phyloP scores from a whole-genome alignment of 2,888 invertebrate species.

The Spodoptera littoralis region DNA sequence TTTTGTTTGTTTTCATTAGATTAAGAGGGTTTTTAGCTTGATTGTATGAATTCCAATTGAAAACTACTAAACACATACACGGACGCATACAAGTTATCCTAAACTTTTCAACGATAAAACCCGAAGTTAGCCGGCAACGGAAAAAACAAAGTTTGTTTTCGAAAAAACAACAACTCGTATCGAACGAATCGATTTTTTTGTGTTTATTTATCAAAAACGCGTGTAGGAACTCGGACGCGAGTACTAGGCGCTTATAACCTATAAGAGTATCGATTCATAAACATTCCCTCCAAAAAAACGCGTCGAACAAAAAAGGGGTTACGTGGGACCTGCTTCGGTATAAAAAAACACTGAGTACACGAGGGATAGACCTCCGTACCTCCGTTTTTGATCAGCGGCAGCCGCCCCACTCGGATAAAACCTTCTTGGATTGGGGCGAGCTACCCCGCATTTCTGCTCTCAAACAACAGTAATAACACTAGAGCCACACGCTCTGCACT shows the following conservation, averaged over 20 bases:
- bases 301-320: constrained; percentile 83
- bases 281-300: constrained; percentile 84
- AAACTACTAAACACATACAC: not conserved
- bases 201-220: constrained; percentile 62
- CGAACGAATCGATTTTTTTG: constrained; percentile 40
- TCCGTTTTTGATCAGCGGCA: constrained; percentile 82
- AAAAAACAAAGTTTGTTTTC: constrained; percentile 48
- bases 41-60: too few species aligned
- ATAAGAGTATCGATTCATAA: constrained; percentile 78
- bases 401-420: constrained; percentile 81
- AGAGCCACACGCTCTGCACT: constrained; percentile 78
- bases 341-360: constrained; percentile 82
- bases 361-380: constrained; percentile 87
- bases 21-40: too few species aligned
- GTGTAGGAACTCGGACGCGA: constrained; percentile 55
- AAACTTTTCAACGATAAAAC: constrained; percentile 33
- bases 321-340: constrained; percentile 80
- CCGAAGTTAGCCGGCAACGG: constrained; percentile 40
- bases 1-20: too few species aligned
- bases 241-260: constrained; percentile 80
- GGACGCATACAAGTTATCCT: constrained; percentile 8
- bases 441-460: constrained; percentile 82
- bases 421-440: constrained; percentile 78
- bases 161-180: constrained; percentile 29
- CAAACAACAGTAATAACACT: constrained; percentile 81